Conservation (phyloP, 2,888 invertebrate genomes). For the Protodeltote pygarga region DNA sequence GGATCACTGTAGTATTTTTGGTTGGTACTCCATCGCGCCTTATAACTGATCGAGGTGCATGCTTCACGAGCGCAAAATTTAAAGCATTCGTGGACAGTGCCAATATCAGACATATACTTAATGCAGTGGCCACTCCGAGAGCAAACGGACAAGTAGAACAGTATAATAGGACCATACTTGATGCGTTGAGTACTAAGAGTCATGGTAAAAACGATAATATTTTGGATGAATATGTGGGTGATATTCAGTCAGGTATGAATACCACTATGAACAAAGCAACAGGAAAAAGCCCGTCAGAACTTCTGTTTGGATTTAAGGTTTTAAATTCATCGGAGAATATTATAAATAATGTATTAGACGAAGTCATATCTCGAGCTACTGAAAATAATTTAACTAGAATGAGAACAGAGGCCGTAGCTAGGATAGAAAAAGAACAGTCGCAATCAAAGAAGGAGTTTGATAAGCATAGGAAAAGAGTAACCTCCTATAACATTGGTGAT, state of each 20-base stretch:
- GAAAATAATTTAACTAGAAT: not conserved
- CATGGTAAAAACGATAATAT: constrained; percentile 5
- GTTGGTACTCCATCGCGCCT: constrained; percentile 1
- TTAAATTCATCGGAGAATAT: not conserved
- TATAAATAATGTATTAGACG: not conserved
- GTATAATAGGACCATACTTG: constrained; percentile 4
- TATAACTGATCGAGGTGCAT: constrained; percentile 11
- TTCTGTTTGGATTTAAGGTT: constrained; percentile 5
- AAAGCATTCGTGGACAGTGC: not conserved
- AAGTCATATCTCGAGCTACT: not conserved
- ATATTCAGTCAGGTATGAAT: constrained; percentile 10
- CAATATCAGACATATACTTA: constrained; percentile 6
- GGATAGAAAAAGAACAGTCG: not conserved
- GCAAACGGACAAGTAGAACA: constrained; percentile 16
- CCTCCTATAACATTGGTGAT: not conserved
- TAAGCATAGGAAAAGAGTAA: not conserved
- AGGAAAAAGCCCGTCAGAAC: constrained; percentile 4
- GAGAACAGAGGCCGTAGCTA: not conserved
- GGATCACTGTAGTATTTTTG: constrained; percentile 6
- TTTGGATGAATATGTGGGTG: constrained; percentile 3
- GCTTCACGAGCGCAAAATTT: constrained; percentile 8
- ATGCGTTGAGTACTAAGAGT: constrained; percentile 5
- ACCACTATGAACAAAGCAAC: constrained; percentile 7
- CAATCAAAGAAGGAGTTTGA: not conserved
- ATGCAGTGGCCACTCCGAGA: constrained; percentile 11